Evolutionary conservation across 2,888 invertebrate genomes (phyloP), one percentile per base, ranked within the genome.

Genomic region (Agapostemon virescens): DNA sequence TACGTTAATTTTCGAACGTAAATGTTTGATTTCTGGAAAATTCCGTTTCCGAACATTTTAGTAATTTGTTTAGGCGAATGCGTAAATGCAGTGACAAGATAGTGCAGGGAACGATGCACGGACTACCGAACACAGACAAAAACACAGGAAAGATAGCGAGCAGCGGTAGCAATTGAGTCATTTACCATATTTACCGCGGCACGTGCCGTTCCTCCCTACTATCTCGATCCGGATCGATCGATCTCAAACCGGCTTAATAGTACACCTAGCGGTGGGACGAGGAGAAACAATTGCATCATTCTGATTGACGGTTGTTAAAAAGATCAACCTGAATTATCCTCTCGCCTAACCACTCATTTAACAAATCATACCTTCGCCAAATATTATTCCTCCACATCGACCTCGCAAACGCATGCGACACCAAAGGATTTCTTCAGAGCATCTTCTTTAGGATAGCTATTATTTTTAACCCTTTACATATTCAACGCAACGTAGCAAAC

Each of bases 131-230:
- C 61, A 26, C 23, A 17, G 30, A 63, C 61, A 82, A 79, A 78
- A 82, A 83, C 72, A 7, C 7, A 20, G 15, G 7, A 20, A 11
- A 66, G 40, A 26, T 30, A 2, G 17, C 67, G 67, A 20, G 30
- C 42, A 17, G 2, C 45, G n/a, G 42, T 26, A 30, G 63, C 69
- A 75, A 87, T 88, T 86, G 84, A 88, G 86, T 87, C 86, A 85
- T 87, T 88, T 85, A 79, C 84, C 84, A 83, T 85, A 82, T 87
- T 84, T 82, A 84, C 45, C 70, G 73, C n/a, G 75, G 75, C 81
- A 72, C 81, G 83, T 69, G 82, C 80, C 74, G 63, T 23, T 42
- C 78, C 26, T 30, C 15, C 61, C 61, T n/a, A 11, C 45, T 42
- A 63, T 71, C 58, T 58, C 63, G 61, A 61, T 45, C 77, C 70